Conservation (phyloP, 2,113 vertebrate species). For the Eleginops maclovinus region DNA sequence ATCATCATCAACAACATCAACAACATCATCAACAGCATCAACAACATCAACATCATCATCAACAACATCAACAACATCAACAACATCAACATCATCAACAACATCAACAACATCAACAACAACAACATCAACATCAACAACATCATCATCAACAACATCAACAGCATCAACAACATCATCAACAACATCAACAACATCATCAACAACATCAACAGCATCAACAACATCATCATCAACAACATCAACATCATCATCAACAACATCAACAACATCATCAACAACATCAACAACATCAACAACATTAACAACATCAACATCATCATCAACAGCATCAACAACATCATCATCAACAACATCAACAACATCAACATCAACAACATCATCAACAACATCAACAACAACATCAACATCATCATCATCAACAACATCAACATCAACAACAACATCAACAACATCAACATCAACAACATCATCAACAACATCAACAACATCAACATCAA, state of each 20-base stretch:
- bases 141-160: neutral
- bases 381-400: neutral
- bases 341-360: neutral
- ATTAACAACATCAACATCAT: neutral
- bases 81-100: neutral
- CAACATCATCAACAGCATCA: neutral
- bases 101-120: no score
- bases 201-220: neutral
- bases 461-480: neutral
- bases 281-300: neutral
- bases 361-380: neutral
- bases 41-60: neutral
- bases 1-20: neutral
- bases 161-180: no score
- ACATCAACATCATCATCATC: neutral
- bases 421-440: neutral
- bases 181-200: neutral
- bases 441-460: neutral
- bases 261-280: neutral
- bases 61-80: neutral
- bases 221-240: neutral
- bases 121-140: neutral
- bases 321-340: no score
- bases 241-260: neutral
- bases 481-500: neutral